Conservation (phyloP, 2,888 invertebrate genomes). For the Drosophila longiperda region DNA sequence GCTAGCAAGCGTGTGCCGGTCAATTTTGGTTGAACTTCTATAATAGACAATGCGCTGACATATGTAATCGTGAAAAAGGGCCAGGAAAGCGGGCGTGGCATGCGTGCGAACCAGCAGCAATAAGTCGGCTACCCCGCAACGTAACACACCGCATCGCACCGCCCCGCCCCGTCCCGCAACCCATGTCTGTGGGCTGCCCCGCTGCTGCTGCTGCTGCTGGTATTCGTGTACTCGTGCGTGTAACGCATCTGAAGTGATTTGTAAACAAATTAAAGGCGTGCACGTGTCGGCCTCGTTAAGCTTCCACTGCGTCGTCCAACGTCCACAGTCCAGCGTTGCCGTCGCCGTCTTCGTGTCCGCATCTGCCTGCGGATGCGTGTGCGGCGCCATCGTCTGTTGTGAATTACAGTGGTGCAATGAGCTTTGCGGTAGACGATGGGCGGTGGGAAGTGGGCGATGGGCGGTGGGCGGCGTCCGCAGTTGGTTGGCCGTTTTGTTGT, state of each 20-base stretch:
- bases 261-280: conserved; percentile 85
- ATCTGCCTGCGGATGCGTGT: conserved; percentile 47
- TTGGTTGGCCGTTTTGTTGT: conserved; percentile 29
- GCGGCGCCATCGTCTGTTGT: conserved; percentile 42
- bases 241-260: conserved; percentile 85
- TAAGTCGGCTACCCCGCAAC: conserved; percentile 22
- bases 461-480: conserved; percentile 12
- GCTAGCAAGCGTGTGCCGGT: conserved; percentile 50
- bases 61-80: conserved; percentile 7
- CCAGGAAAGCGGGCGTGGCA: conserved; percentile 52
- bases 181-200: conserved; percentile 4
- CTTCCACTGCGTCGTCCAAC: conserved; percentile 75
- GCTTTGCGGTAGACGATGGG: conserved; percentile 54
- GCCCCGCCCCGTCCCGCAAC: neutral
- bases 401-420: conserved; percentile 58
- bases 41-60: conserved; percentile 54
- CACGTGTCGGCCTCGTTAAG: conserved; percentile 84
- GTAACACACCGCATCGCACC: neutral
- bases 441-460: conserved; percentile 15
- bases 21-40: conserved; percentile 59
- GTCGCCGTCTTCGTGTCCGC: neutral
- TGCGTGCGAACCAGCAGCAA: conserved; percentile 55
- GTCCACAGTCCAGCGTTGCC: conserved; percentile 8
- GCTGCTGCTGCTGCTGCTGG: conserved; percentile 2
- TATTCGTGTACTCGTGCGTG: conserved; percentile 79